Evolutionary conservation across 2,113 vertebrate species (phyloP).

Genomic region (Cebus imitator): DNA sequence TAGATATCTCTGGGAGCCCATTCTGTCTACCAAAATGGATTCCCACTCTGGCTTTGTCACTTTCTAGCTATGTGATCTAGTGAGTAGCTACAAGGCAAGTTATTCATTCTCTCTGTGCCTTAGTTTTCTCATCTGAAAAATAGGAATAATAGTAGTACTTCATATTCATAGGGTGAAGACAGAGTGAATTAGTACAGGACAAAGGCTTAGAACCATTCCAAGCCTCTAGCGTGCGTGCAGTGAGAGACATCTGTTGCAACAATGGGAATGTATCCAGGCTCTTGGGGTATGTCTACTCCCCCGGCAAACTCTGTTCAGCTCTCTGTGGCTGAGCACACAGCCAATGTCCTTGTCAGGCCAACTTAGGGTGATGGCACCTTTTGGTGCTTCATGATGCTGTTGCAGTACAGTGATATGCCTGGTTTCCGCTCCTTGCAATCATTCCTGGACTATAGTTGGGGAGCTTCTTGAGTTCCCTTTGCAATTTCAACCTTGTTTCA

Average conservation of each 20-base stretch:
- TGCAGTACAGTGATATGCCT: not conserved
- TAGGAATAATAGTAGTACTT: not conserved
- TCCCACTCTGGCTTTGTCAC: not conserved
- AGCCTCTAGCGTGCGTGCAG: not conserved
- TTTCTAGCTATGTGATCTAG: not conserved
- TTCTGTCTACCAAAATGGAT: not conserved
- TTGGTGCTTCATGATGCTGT: not conserved
- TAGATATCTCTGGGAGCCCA: not conserved
- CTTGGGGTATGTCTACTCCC: not conserved
- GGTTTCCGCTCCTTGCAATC: not conserved
- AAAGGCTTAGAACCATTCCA: not conserved
- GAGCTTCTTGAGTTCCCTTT: not conserved
- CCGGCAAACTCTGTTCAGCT: not conserved
- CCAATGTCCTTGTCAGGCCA: not conserved
- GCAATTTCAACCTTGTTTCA: not conserved
- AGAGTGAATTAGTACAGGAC: not conserved
- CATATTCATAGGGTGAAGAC: not conserved
- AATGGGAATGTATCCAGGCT: not conserved
- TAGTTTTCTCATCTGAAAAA: not conserved
- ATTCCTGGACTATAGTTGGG: not conserved
- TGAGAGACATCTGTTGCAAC: not conserved
- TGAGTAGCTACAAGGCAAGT: not conserved
- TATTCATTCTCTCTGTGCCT: not conserved
- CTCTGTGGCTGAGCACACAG: not conserved
- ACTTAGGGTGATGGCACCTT: not conserved